Conservation (phyloP, 2,113 vertebrate genomes). For the Ochotona princeps region DNA sequence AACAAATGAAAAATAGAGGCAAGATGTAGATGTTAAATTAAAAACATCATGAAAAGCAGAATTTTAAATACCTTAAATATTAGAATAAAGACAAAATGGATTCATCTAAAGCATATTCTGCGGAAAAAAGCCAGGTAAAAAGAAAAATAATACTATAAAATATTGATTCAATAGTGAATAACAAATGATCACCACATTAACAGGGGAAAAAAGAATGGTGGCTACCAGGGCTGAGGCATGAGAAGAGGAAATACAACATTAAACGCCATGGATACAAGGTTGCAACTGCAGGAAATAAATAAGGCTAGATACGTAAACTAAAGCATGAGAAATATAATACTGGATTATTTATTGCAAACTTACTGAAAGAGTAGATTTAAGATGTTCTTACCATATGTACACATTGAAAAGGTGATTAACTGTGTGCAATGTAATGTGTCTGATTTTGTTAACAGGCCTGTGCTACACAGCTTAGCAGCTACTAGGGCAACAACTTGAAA, state of each 20-base stretch:
- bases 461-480: neutral
- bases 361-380: neutral
- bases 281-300: neutral
- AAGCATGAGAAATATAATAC: neutral
- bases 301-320: neutral
- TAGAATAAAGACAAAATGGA: neutral
- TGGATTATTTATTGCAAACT: neutral
- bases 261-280: neutral
- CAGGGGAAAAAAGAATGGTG: neutral
- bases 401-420: no score
- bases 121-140: neutral
- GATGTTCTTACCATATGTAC: no score
- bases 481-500: neutral
- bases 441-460: neutral
- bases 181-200: neutral
- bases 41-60: neutral
- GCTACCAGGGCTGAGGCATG: neutral
- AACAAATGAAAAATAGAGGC: conserved; percentile 7
- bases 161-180: neutral
- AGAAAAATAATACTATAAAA: neutral
- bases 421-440: no score
- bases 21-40: neutral
- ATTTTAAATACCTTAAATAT: neutral
- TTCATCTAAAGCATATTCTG: neutral
- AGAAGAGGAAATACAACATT: neutral